Conservation (phyloP, 1,140 invertebrate species). For the Drosophila persimilis region DNA sequence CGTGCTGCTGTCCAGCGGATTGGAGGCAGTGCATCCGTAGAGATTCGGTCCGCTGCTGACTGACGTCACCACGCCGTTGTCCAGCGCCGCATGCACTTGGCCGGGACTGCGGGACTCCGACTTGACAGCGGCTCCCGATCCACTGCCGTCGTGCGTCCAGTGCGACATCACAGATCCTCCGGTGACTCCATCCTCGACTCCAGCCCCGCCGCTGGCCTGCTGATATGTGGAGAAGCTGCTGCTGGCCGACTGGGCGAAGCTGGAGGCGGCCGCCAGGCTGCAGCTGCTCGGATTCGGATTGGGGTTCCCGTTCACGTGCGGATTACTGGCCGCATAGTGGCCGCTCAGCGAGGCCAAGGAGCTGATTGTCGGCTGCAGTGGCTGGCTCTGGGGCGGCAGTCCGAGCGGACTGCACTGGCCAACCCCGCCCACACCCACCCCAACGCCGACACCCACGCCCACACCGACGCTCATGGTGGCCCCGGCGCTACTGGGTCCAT, state of each 20-base stretch:
- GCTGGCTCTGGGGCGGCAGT: slow-evolving; percentile 75
- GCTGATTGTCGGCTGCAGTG: slow-evolving; percentile 73
- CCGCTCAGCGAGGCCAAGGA: slow-evolving; percentile 63
- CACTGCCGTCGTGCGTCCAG: slow-evolving; percentile 50
- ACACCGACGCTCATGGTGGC: slow-evolving; percentile 65
- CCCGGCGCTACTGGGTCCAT: slow-evolving; percentile 73
- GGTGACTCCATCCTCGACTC: slow-evolving; percentile 56
- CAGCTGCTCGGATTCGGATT: slow-evolving; percentile 61
- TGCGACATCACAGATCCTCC: slow-evolving; percentile 40
- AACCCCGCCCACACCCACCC: slow-evolving; percentile 46
- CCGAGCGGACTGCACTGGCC: slow-evolving; percentile 71
- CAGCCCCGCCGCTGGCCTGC: slow-evolving; percentile 46
- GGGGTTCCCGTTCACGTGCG: slow-evolving; percentile 27
- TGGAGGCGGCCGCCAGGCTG: slow-evolving; percentile 56
- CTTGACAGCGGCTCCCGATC: slow-evolving; percentile 64
- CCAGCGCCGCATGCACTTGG: slow-evolving; percentile 38
- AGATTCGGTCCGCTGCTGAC: slow-evolving; percentile 35
- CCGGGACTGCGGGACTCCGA: slow-evolving; percentile 80
- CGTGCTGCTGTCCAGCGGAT: slow-evolving; percentile 35
- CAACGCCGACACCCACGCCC: slow-evolving; percentile 39
- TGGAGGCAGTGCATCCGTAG: slow-evolving; percentile 56
- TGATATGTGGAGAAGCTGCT: slow-evolving; percentile 83
- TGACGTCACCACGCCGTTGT: slow-evolving; percentile 41
- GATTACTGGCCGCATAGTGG: slow-evolving; percentile 47
- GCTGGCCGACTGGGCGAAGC: slow-evolving; percentile 67